A percentile compares a stretch with the other conserved stretches of the same genome.
Evolutionary conservation across 2,113 vertebrate genomes (phyloP).

Genomic region (Pycnonotus jocosus): DNA sequence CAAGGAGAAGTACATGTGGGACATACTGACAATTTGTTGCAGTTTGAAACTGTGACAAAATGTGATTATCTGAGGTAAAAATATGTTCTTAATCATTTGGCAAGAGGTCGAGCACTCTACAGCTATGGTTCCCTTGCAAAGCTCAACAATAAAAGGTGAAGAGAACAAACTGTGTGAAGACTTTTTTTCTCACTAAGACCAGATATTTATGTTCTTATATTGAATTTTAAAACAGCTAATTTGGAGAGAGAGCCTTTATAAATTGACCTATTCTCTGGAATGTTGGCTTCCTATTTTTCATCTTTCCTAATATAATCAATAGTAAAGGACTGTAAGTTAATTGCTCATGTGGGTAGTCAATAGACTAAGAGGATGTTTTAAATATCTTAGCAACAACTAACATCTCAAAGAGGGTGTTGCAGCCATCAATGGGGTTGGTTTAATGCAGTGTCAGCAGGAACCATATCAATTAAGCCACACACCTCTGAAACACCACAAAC

Average conservation of each 20-base stretch:
- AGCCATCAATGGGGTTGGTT: not conserved
- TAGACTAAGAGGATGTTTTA: not conserved
- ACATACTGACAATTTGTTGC: not conserved
- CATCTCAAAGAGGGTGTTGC: not conserved
- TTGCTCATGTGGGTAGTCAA: not conserved
- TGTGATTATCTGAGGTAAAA: not conserved
- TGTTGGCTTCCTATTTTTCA: constrained; percentile 23
- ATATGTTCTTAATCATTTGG: not conserved
- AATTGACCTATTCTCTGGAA: not conserved
- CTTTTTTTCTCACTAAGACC: not conserved
- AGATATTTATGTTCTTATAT: not conserved
- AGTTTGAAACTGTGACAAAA: not conserved
- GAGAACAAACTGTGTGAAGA: not conserved
- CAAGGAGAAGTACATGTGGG: not conserved
- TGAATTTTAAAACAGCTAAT: not conserved
- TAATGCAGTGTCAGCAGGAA: not conserved
- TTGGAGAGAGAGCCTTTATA: not conserved
- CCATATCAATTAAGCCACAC: rapidly evolving
- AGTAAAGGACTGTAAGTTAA: constrained; percentile 10
- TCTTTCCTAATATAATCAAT: constrained; percentile 15
- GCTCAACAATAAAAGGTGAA: not conserved
- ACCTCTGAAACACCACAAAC: not conserved
- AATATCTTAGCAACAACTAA: not conserved
- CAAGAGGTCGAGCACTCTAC: not conserved
- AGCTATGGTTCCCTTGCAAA: not conserved